Evolutionary conservation across 2,888 invertebrate genomes (phyloP).

Genomic region (Orchestes rusci): DNA sequence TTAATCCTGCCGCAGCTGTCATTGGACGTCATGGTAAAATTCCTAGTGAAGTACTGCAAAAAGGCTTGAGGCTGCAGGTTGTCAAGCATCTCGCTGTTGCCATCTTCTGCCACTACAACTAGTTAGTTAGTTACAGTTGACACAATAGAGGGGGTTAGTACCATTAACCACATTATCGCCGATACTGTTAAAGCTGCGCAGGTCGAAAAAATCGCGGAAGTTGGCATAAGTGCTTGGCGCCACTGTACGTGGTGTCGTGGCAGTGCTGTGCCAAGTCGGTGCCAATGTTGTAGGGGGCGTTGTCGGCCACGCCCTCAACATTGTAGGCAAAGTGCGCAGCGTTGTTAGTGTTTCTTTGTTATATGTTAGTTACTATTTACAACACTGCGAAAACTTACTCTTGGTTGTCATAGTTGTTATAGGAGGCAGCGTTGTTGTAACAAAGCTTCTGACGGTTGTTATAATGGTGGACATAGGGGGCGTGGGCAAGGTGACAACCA

Average conservation of each 20-base stretch:
- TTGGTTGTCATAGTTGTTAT: constrained; percentile 45
- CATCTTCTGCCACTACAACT: not conserved
- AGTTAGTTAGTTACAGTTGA: not conserved
- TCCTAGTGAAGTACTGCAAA: constrained; percentile 27
- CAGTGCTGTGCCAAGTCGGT: constrained; percentile 55
- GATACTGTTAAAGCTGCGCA: constrained; percentile 41
- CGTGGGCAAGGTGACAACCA: constrained; percentile 34
- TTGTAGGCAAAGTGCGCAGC: constrained; percentile 6
- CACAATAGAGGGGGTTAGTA: too few species aligned
- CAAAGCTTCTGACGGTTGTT: constrained; percentile 38
- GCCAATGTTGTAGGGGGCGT: constrained; percentile 25
- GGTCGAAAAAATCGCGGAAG: constrained; percentile 40
- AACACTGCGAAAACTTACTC: constrained; percentile 42
- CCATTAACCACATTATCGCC: constrained; percentile 37
- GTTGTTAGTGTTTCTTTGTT: constrained; percentile 28
- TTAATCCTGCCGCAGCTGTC: constrained; percentile 72
- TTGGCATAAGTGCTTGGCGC: constrained; percentile 27
- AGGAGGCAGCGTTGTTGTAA: constrained; percentile 40
- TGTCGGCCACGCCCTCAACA: constrained; percentile 28
- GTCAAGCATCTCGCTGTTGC: constrained; percentile 36
- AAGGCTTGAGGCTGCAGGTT: constrained; percentile 40
- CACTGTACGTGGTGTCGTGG: constrained; percentile 47
- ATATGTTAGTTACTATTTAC: constrained; percentile 11
- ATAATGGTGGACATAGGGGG: constrained; percentile 45
- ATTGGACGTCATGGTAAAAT: constrained; percentile 48